These are phyloP conservation scores for Conops quadrifasciatus DNA, from an alignment of 2,888 invertebrate genomes.

Conservation along the genomic window DNA sequence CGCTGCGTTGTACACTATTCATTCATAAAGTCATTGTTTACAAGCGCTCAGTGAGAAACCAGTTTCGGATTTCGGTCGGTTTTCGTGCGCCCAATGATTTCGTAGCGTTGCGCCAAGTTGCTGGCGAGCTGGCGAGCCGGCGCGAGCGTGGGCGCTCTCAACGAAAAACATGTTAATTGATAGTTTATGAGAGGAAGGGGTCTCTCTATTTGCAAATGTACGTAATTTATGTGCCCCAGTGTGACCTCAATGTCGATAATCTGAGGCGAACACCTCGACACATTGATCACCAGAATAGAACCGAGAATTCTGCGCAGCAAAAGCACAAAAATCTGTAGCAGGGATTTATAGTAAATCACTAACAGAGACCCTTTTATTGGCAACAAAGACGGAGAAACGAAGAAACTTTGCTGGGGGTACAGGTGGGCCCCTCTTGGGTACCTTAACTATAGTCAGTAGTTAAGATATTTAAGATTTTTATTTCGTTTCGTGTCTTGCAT, in stretches of 20 bases:
- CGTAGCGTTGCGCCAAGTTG: constrained; percentile 7
- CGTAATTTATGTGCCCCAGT: neutral
- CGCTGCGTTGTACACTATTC: constrained; percentile 14
- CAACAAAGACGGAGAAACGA: neutral
- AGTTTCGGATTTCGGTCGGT: neutral
- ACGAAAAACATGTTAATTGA: constrained; percentile 16
- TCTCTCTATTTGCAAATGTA: constrained; percentile 6
- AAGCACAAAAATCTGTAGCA: too few relatives aligned
- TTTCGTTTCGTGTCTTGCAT: too few relatives aligned
- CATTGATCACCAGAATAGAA: neutral
- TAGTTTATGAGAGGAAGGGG: constrained; percentile 19
- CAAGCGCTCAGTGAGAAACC: constrained; percentile 12
- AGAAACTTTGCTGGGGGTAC: neutral
- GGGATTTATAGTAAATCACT: too few relatives aligned
- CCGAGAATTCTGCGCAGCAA: too few relatives aligned
- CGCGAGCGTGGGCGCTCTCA: constrained; percentile 3
- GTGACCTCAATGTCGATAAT: constrained; percentile 18
- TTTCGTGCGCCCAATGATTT: neutral
- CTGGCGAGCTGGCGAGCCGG: neutral
- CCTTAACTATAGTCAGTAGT: too few relatives aligned
- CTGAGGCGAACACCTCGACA: neutral
- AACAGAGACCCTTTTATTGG: constrained; percentile 3
- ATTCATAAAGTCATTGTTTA: constrained; percentile 26
- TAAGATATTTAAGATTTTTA: too few relatives aligned
- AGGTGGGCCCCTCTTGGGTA: too few relatives aligned